Evolutionary conservation across 92 coral and sea anemone genomes (phyloP).

Genomic region (Epizoanthus illoricatus): DNA sequence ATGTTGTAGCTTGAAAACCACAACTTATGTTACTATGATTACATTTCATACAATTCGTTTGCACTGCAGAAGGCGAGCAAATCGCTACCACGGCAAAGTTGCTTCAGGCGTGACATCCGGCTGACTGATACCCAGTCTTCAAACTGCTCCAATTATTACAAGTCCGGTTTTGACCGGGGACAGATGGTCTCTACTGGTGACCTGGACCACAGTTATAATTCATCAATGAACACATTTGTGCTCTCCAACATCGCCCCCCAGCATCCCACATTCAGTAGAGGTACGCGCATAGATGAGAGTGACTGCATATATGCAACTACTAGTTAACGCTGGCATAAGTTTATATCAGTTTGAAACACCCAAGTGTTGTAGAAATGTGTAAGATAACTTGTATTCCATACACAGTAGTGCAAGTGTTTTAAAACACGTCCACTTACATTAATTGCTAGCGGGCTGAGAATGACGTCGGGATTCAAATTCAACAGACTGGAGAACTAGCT

Average conservation of each 20-base stretch:
- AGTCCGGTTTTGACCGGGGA: slow-evolving; percentile 84
- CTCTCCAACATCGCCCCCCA: slow-evolving; percentile 88
- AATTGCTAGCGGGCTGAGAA: no score
- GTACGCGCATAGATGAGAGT: slow-evolving; percentile 40
- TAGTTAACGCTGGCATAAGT: no score
- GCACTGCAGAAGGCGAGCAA: slow-evolving; percentile 58
- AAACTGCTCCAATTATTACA: slow-evolving; percentile 60
- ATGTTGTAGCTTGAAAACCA: no score
- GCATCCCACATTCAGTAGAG: slow-evolving; percentile 63
- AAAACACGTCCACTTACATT: no score
- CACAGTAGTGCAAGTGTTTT: no score
- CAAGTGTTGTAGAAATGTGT: no score
- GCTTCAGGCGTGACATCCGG: slow-evolving; percentile 89
- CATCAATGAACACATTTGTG: slow-evolving; percentile 65
- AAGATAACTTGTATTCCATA: no score
- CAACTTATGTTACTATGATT: no score
- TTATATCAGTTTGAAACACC: no score
- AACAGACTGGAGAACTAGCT: no score
- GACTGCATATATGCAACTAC: no score
- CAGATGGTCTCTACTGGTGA: slow-evolving; percentile 85
- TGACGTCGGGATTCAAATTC: no score
- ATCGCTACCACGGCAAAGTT: slow-evolving; percentile 47
- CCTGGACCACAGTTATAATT: slow-evolving; percentile 62
- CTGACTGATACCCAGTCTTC: slow-evolving; percentile 72
- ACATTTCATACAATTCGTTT: background rate